These are phyloP conservation scores for Syrista parreyssii DNA, from an alignment of 2,888 invertebrate species.

Conservation along the genomic window DNA sequence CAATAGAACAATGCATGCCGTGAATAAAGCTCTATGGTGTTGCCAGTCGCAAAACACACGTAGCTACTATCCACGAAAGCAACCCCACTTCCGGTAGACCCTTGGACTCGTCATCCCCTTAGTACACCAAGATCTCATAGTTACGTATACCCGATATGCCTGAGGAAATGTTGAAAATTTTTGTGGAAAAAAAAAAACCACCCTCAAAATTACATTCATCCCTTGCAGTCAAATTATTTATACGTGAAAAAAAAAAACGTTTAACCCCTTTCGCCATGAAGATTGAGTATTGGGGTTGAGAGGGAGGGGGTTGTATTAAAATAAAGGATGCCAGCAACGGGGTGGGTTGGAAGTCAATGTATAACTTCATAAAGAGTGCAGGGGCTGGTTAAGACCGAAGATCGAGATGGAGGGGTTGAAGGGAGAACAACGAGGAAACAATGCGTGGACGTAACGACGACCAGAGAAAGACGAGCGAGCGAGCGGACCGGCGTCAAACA, in stretches of 20 bases:
- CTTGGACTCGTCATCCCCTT: not conserved
- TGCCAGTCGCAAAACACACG: conserved; percentile 5
- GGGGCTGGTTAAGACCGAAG: conserved; percentile 19
- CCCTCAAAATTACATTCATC: not conserved
- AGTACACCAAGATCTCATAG: not conserved
- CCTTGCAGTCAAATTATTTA: not conserved
- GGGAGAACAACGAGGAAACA: conserved; percentile 50
- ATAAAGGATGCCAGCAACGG: not conserved
- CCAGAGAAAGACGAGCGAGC: conserved; percentile 36
- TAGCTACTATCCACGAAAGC: not conserved
- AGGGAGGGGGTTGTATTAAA: not conserved
- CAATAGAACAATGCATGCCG: conserved; percentile 50
- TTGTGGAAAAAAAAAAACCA: not conserved
- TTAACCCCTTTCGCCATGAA: not conserved
- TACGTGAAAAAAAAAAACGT: fast-evolving
- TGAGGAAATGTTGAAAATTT: no score
- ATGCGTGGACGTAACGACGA: conserved; percentile 52
- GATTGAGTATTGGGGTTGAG: not conserved
- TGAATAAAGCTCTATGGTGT: conserved; percentile 44
- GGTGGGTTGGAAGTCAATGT: conserved; percentile 11
- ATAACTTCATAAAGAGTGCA: not conserved
- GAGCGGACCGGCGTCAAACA: conserved; percentile 50
- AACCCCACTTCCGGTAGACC: not conserved
- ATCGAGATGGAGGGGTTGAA: conserved; percentile 24
- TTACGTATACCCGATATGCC: not conserved